Conservation (phyloP, 2,797 vertebrate species). For the Sardinella longiceps region DNA sequence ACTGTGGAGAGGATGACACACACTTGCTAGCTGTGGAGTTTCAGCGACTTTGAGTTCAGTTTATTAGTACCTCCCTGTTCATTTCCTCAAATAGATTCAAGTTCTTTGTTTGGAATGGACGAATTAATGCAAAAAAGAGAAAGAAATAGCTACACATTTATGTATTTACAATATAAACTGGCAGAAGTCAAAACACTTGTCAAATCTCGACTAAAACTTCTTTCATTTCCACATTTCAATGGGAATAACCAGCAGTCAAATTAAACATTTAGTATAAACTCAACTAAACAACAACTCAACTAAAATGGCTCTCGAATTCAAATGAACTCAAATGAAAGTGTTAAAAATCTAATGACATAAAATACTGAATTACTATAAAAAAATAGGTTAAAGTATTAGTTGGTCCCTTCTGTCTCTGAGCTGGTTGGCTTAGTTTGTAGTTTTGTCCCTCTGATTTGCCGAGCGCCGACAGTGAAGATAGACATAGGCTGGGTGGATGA, state of each 20-base stretch:
- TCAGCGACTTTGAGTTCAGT: neutral
- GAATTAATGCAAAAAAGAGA: neutral
- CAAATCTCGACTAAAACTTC: too few species aligned
- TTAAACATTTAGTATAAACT: too few species aligned
- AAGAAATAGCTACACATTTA: neutral
- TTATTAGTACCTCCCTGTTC: neutral
- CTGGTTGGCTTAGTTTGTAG: constrained; percentile 20
- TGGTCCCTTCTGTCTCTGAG: constrained; percentile 18
- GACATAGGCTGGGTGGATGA: constrained; percentile 81
- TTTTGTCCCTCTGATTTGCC: constrained; percentile 48
- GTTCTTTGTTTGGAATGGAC: neutral
- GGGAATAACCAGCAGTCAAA: too few species aligned
- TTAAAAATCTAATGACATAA: neutral
- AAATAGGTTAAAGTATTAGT: neutral
- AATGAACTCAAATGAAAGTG: too few species aligned
- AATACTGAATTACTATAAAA: neutral
- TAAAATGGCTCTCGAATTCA: neutral
- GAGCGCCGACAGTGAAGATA: constrained; percentile 70
- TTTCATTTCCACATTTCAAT: too few species aligned
- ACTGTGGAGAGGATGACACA: neutral
- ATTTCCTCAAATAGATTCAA: neutral
- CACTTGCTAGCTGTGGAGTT: neutral
- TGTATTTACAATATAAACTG: neutral
- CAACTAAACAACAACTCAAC: too few species aligned
- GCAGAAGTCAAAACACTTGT: too few species aligned